These are phyloP conservation scores for Paramormyrops kingsleyae DNA, from an alignment of 2,113 vertebrate species.

Conservation along the genomic window DNA sequence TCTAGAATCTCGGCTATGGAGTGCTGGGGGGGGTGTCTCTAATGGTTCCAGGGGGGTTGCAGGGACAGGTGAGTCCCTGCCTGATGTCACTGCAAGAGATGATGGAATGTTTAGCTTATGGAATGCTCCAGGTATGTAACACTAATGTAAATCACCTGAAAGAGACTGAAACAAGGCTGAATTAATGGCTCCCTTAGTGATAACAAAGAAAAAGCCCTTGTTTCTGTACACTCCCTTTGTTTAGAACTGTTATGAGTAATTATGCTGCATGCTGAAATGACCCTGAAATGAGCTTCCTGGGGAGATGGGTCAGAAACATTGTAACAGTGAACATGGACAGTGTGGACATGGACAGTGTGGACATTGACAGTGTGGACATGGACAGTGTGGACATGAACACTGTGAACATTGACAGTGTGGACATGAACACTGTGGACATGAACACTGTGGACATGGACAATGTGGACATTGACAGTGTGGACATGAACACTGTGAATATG, in stretches of 20 bases:
- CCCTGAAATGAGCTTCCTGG: background rate
- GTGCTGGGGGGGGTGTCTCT: background rate
- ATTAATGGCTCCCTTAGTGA: background rate
- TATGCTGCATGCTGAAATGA: background rate
- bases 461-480: too few relatives aligned
- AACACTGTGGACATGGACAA: too few relatives aligned
- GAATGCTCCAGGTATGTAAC: background rate
- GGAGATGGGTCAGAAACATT: background rate
- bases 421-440: too few relatives aligned
- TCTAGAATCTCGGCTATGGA: background rate
- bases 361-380: too few relatives aligned
- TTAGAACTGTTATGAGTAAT: background rate
- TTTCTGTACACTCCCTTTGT: background rate
- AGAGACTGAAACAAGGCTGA: background rate
- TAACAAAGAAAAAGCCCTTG: background rate
- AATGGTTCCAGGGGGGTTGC: background rate
- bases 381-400: too few relatives aligned
- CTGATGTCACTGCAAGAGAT: background rate
- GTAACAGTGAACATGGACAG: background rate
- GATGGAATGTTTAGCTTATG: background rate
- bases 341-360: background rate
- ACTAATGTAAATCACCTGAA: background rate
- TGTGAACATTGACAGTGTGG: too few relatives aligned
- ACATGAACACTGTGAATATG: too few relatives aligned
- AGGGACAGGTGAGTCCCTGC: background rate